Percentiles rank a stretch among this genome's conserved stretches.
Evolutionary conservation across 23 tunicate species (phyloP).

Genomic region (Pegea sp.): DNA sequence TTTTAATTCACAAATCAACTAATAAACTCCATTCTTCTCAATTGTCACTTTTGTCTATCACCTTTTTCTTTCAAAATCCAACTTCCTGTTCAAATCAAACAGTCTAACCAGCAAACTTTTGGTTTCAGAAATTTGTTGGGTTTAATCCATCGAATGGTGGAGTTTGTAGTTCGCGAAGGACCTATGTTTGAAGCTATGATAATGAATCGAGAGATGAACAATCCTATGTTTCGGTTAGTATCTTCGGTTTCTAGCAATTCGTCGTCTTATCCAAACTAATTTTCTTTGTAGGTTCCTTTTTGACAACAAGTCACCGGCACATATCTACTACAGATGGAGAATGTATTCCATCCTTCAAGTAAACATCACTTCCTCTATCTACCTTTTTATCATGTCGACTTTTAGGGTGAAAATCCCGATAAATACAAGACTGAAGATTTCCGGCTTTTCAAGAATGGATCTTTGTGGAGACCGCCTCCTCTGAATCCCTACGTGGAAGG

Average conservation of each 20-base stretch:
- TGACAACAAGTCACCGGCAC: conserved; percentile 86
- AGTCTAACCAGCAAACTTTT: no score
- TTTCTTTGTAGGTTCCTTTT: conserved; percentile 47
- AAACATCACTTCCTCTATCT: background rate
- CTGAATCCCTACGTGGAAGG: conserved; percentile 52
- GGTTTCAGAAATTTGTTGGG: conserved; percentile 59
- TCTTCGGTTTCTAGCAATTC: background rate
- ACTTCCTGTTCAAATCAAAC: no score
- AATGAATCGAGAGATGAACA: conserved; percentile 79
- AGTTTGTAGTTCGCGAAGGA: conserved; percentile 93
- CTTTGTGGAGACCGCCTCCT: conserved; percentile 77
- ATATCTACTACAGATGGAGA: conserved; percentile 83
- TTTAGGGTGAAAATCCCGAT: conserved; percentile 66
- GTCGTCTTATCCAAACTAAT: background rate
- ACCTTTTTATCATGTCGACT: background rate
- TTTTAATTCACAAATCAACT: no score
- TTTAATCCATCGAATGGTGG: conserved; percentile 73
- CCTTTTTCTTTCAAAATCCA: no score
- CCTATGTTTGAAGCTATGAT: conserved; percentile 99
- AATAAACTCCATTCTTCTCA: no score
- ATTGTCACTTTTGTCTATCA: no score
- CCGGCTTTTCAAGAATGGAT: conserved; percentile 53
- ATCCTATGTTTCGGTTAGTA: conserved; percentile 84
- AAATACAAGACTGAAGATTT: conserved; percentile 48
- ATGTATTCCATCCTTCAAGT: conserved; percentile 46